These are phyloP conservation scores for Planococcus citri DNA, from an alignment of 1,140 invertebrate genomes.

Conservation along the genomic window DNA sequence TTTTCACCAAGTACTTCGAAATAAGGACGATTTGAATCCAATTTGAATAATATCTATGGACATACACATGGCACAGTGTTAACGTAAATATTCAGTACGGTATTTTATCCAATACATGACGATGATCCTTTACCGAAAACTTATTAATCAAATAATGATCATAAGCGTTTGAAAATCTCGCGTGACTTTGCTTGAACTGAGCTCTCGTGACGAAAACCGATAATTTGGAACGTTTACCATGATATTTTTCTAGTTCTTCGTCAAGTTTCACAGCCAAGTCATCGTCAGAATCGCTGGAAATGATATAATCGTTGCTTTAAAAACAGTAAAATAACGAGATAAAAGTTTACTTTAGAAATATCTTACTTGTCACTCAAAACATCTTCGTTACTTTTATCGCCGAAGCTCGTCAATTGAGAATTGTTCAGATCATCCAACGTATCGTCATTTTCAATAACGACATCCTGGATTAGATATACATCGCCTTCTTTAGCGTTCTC, in stretches of 20 bases:
- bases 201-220: background rate
- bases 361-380: background rate
- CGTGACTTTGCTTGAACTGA: background rate
- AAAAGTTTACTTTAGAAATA: too few species aligned
- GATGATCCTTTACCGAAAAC: background rate
- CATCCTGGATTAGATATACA: background rate
- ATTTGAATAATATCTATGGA: background rate
- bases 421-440: background rate
- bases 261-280: background rate
- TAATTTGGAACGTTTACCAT: background rate
- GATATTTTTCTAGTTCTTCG: background rate
- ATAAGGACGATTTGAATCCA: background rate
- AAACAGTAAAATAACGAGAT: too few species aligned
- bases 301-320: background rate
- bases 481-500: background rate
- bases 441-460: background rate
- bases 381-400: background rate
- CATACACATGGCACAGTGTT: too few species aligned
- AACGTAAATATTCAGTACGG: too few species aligned
- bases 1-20: background rate
- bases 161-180: constrained; percentile 4
- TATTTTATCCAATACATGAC: too few species aligned
- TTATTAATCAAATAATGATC: constrained; percentile 2
- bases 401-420: background rate
- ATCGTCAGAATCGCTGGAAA: background rate